Evolutionary conservation across 37 sponge, comb jelly and placozoan genomes (phyloP).

Genomic region (Beroe ovata): DNA sequence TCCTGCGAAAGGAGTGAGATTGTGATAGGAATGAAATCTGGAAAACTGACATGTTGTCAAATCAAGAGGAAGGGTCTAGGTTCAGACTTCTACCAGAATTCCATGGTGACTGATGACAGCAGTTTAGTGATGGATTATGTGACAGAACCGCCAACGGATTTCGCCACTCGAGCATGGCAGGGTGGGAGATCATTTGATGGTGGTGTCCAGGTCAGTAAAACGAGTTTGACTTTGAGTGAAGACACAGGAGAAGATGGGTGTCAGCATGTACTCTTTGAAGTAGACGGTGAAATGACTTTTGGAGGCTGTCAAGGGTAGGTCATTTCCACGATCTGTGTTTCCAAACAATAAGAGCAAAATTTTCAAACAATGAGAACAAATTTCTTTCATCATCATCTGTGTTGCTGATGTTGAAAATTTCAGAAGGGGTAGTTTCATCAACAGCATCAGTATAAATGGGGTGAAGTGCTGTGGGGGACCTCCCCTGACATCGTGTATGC

Average conservation of each 20-base stretch:
- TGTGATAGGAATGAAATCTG: background rate
- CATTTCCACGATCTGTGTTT: too few relatives aligned
- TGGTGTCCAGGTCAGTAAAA: too few relatives aligned
- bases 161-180: background rate
- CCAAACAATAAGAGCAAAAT: too few relatives aligned
- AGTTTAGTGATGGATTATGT: background rate
- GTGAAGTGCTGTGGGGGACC: conserved; percentile 6
- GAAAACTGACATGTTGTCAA: background rate
- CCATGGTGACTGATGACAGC: background rate
- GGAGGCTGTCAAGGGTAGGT: conserved; percentile 23
- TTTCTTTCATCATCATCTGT: too few relatives aligned
- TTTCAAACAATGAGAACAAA: too few relatives aligned
- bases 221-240: too few relatives aligned
- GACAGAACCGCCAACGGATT: background rate
- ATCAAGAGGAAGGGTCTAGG: background rate
- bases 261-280: background rate
- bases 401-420: too few relatives aligned
- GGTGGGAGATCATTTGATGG: too few relatives aligned
- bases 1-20: background rate
- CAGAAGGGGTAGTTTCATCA: background rate
- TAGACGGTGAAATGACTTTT: background rate
- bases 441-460: background rate
- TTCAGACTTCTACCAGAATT: background rate
- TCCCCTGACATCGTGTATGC: background rate
- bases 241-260: background rate